Conservation (phyloP, 2,797 vertebrate species). For the Danio albolineatus region DNA sequence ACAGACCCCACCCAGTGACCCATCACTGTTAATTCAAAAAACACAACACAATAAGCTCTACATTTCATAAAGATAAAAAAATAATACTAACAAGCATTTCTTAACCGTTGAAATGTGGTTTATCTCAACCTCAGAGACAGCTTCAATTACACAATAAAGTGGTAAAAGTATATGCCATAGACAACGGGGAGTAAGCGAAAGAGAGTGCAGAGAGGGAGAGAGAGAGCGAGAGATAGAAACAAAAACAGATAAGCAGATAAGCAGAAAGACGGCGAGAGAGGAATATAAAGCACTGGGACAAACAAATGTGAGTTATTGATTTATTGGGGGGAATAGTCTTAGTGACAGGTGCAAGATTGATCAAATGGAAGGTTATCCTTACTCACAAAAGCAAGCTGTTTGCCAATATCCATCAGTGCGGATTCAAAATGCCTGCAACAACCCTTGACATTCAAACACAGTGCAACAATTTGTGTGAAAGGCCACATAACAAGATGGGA, state of each 20-base stretch:
- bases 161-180: conserved; percentile 20
- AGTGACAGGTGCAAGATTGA: conserved; percentile 79
- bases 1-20: too few relatives aligned
- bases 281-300: conserved; percentile 73
- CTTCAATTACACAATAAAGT: conserved; percentile 8
- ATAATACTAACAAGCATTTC: neutral
- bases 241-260: conserved; percentile 34
- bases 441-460: conserved; percentile 71
- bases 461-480: conserved; percentile 37
- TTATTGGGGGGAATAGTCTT: conserved; percentile 78
- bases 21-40: neutral
- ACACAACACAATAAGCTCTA: neutral
- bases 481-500: conserved; percentile 41
- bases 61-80: neutral
- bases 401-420: conserved; percentile 81
- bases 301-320: conserved; percentile 80
- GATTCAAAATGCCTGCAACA: conserved; percentile 76
- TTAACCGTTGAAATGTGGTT: neutral
- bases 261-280: conserved; percentile 60
- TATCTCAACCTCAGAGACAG: neutral
- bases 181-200: neutral
- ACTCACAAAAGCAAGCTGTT: conserved; percentile 82
- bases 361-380: conserved; percentile 82
- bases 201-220: conserved; percentile 42
- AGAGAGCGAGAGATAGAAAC: conserved; percentile 12